Base-by-base conservation (phyloP, 2,888 invertebrate genomes). In the Eupithecia tripunctaria region DNA sequence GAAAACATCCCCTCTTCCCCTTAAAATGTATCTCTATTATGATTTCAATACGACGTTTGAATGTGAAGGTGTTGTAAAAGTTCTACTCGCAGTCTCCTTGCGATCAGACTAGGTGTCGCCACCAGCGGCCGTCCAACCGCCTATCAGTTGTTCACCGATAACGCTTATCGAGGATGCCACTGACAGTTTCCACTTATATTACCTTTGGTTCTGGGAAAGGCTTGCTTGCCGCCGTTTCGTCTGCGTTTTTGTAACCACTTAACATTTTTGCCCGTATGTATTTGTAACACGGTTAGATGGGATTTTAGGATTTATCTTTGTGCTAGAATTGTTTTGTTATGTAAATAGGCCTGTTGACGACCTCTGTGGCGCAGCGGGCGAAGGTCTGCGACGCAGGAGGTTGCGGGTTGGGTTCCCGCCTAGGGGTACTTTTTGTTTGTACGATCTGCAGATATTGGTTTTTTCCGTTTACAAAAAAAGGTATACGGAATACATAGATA, bases 81-180 rank as follows among this genome's bases (percentile, higher is more conserved):
- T n/a, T n/a, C n/a, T n/a, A n/a, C n/a, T n/a, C 51, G 51, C 56
- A 56, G 25, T 56, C 14, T 56, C 56, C 1, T 56, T 56, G 56
- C 2, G 21, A 25, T 73, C 83, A 91, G 91, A 91, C 90, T 84
- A 86, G 86, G 80, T 87, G 90, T 85, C 91, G 86, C 89, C 88
- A 85, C 83, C 66, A 78, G 64, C 83, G 83, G 82, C 86, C 83
- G 84, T 76, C 84, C 76, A 76, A 77, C 84, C 73, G 74, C 78
- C 81, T 89, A 88, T 86, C 87, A 85, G 80, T 83, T 82, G 81
- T 79, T 82, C 85, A 82, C 85, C 82, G 88, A 86, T 88, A 86
- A 80, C 81, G 70, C 79, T 80, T 88, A 88, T 88, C 88, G 6
- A 79, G 74, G 62, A 79, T 77, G 76, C 74, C 80, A 82, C 80